These are phyloP conservation scores for Nymphalis urticae DNA, from an alignment of 2,888 invertebrate genomes.

Conservation along the genomic window DNA sequence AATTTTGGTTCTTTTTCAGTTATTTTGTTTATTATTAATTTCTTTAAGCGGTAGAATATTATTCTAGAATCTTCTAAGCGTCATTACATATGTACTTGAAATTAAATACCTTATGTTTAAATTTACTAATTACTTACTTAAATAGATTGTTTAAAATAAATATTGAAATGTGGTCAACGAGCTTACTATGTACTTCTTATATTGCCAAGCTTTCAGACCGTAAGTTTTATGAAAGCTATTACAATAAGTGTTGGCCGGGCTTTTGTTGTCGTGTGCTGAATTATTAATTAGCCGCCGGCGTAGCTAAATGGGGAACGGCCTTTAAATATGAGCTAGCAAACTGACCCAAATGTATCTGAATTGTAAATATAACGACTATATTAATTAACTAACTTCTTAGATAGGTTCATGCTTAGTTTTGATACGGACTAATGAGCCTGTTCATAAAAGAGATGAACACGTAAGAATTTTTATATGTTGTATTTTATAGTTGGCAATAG, in stretches of 20 bases:
- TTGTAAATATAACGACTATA: slow-evolving; percentile 31
- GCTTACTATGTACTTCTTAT: slow-evolving; percentile 18
- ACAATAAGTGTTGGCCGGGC: slow-evolving; percentile 35
- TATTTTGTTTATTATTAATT: no score
- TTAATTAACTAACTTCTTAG: slow-evolving; percentile 26
- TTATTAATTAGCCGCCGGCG: slow-evolving; percentile 36
- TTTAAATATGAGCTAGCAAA: slow-evolving; percentile 37
- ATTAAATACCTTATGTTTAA: no score
- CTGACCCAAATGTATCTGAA: slow-evolving; percentile 39
- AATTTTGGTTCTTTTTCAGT: no score
- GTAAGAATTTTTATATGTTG: no score
- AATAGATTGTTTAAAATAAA: background rate
- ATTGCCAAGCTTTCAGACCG: slow-evolving; percentile 16
- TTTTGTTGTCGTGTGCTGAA: slow-evolving; percentile 36
- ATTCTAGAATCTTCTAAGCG: no score
- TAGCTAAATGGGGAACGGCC: slow-evolving; percentile 34
- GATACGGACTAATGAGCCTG: no score
- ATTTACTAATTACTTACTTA: no score
- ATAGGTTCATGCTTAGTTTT: no score
- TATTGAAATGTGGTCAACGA: slow-evolving; percentile 5
- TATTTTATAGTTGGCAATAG: no score
- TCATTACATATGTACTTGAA: no score
- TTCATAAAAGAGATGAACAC: no score
- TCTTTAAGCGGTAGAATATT: no score
- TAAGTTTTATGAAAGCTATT: slow-evolving; percentile 26